Evolutionary conservation across 2,113 vertebrate genomes (phyloP).

Genomic region (Cichladusa arquata): DNA sequence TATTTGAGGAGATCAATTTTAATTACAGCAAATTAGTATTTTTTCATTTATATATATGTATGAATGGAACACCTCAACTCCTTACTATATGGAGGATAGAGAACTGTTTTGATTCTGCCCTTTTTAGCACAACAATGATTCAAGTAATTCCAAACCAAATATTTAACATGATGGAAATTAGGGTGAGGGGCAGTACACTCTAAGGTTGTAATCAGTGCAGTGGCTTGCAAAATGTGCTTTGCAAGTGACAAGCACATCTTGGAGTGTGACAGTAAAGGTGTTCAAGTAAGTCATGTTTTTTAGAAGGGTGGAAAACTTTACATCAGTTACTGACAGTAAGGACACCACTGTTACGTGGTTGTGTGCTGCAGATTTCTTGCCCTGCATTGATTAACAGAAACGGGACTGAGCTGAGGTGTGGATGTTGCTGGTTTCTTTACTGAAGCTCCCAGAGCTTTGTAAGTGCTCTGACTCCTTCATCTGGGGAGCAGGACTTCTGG

Average conservation of each 20-base stretch:
- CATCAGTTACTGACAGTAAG: not conserved
- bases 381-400: not conserved
- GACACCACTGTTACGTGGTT: rapidly evolving
- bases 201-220: not conserved
- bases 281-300: not conserved
- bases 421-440: not conserved
- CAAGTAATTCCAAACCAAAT: not conserved
- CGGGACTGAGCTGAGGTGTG: rapidly evolving
- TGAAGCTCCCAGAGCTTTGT: not conserved
- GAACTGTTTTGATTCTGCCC: not conserved
- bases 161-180: not conserved
- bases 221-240: not conserved
- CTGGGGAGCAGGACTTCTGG: not conserved
- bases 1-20: not conserved
- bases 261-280: not conserved
- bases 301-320: not conserved
- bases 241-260: not conserved
- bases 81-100: not conserved
- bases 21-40: not conserved
- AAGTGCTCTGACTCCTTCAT: not conserved
- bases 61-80: not conserved
- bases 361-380: not conserved
- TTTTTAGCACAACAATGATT: not conserved
- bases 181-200: not conserved
- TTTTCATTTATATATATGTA: not conserved